phyloP scores from a whole-genome alignment of 2,888 invertebrate genomes.

The Molanna angustata region DNA sequence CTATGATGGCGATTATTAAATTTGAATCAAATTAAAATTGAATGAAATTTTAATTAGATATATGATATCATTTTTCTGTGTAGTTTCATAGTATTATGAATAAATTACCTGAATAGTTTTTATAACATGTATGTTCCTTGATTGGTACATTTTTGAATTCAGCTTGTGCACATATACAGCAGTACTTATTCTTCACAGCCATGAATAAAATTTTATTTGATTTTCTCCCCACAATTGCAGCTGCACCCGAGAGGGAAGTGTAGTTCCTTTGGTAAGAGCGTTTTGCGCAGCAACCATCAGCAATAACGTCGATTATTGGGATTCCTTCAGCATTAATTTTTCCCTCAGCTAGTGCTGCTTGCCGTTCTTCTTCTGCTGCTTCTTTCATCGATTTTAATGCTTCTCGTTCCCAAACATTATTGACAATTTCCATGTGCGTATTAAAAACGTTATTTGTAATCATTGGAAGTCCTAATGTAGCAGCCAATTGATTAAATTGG shows the following conservation, averaged over 20 bases:
- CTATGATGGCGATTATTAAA: not conserved
- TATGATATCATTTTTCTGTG: not conserved
- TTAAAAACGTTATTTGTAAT: not conserved
- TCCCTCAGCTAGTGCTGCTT: not conserved
- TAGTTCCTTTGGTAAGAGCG: conserved; percentile 9
- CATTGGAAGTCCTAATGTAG: not conserved
- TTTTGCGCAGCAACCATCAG: conserved; percentile 12
- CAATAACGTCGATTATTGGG: conserved; percentile 2
- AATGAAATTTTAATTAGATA: not conserved
- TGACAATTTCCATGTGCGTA: not conserved
- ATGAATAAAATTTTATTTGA: conserved; percentile 4
- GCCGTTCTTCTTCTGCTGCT: not conserved
- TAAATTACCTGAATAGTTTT: conserved; percentile 8
- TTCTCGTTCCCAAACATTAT: conserved; percentile 4
- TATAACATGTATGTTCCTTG: not conserved
- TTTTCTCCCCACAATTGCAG: conserved; percentile 2
- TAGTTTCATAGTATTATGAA: not conserved
- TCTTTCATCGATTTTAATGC: not conserved
- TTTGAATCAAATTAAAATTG: not conserved
- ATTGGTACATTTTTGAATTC: not conserved
- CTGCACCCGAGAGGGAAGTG: conserved; percentile 1
- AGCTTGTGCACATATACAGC: conserved; percentile 3
- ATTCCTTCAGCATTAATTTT: conserved; percentile 4
- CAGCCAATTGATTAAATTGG: not conserved
- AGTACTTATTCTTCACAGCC: conserved; percentile 9